Evolutionary conservation across 64 coral and sea anemone genomes (phyloP).

Genomic region (Cladopsammia gracilis): DNA sequence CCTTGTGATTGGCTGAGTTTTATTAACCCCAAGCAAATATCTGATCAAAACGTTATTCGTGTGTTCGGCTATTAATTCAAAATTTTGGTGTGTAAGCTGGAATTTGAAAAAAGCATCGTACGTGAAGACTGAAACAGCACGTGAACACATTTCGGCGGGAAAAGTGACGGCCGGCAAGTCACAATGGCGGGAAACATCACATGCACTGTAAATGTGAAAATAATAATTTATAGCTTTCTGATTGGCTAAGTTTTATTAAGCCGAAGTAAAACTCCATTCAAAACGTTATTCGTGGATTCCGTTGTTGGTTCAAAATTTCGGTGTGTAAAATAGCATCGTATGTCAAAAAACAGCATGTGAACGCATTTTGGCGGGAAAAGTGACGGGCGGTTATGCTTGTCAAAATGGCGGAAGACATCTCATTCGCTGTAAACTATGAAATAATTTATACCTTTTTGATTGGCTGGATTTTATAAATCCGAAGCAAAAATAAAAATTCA

Average conservation of each 20-base stretch:
- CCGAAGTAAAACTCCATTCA: not conserved
- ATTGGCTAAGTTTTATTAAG: not conserved
- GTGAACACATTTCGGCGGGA: not conserved
- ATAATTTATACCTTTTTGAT: not conserved
- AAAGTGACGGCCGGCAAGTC: not conserved
- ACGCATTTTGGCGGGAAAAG: conserved; percentile 9
- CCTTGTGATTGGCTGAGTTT: not conserved
- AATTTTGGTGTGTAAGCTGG: no score
- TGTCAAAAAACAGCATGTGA: not conserved
- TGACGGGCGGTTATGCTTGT: no score
- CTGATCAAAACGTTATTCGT: no score
- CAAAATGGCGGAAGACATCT: not conserved
- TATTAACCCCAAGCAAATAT: not conserved
- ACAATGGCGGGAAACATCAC: not conserved
- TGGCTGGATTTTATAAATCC: not conserved
- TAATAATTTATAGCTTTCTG: not conserved
- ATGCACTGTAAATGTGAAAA: no score
- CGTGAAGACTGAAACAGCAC: not conserved
- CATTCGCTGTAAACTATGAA: no score
- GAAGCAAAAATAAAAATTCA: not conserved
- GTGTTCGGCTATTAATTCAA: no score
- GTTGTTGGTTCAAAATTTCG: no score
- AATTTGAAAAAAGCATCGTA: no score
- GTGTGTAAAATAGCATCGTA: no score
- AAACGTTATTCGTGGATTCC: no score